Conservation (phyloP, 2,113 vertebrate species). For the Hepsetus odoe region DNA sequence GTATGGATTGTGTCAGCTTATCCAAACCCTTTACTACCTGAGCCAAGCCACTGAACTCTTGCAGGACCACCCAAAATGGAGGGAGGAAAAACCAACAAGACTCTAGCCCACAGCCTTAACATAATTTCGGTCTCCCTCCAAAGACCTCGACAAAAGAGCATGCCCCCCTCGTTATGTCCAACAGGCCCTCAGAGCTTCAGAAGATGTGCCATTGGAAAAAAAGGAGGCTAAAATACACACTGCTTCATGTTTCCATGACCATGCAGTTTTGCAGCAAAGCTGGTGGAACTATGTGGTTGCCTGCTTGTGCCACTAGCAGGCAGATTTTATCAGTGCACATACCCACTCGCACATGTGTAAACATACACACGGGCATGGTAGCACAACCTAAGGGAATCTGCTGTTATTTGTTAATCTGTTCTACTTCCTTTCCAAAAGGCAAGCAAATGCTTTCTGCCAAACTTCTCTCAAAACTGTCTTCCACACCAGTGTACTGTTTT, state of each 20-base stretch:
- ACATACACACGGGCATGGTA: conserved; percentile 10
- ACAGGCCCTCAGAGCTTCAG: conserved; percentile 11
- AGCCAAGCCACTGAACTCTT: conserved; percentile 31
- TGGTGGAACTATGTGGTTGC: conserved; percentile 4
- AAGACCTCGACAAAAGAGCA: conserved; percentile 29
- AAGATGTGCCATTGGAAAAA: background rate
- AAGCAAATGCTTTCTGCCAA: background rate
- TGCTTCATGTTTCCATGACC: conserved; percentile 41
- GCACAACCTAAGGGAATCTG: background rate
- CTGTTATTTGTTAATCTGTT: background rate
- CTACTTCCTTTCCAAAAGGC: background rate
- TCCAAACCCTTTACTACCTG: conserved; percentile 29
- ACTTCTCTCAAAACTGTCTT: background rate
- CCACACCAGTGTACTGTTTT: too few species aligned
- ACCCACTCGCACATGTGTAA: conserved; percentile 16
- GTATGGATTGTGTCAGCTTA: conserved; percentile 39
- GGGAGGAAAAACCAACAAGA: conserved; percentile 48
- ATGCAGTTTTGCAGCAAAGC: conserved; percentile 29
- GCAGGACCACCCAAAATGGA: conserved; percentile 45
- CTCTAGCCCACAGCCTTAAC: conserved; percentile 39
- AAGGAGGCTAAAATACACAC: conserved; percentile 30
- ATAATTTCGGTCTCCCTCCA: conserved; percentile 40
- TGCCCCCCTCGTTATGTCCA: conserved; percentile 29
- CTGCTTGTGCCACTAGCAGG: conserved; percentile 23
- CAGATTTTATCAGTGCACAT: conserved; percentile 1